Conservation (phyloP, 2,113 vertebrate genomes). For the Anoura caudifer region DNA sequence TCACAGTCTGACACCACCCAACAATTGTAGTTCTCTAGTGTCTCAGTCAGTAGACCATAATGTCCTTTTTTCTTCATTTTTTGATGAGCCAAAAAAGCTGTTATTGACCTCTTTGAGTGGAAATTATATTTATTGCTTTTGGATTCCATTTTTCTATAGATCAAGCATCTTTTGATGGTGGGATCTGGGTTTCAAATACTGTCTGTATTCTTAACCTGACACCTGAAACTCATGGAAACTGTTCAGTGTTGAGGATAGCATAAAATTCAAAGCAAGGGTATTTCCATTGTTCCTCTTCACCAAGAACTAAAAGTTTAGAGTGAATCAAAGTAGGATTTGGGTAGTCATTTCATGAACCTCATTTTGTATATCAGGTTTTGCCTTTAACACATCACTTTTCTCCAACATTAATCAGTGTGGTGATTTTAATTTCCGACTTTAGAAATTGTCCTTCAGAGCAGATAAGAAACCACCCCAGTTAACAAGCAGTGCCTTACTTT, state of each 20-base stretch:
- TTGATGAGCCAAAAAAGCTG: not conserved
- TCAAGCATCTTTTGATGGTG: not conserved
- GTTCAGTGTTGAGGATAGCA: not conserved
- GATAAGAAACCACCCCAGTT: not conserved
- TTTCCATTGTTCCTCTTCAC: not conserved
- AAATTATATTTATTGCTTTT: not conserved
- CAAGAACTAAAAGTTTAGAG: not conserved
- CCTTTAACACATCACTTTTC: not conserved
- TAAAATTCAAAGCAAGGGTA: not conserved
- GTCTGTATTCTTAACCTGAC: not conserved
- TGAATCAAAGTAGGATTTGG: not conserved
- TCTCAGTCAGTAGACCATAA: not conserved
- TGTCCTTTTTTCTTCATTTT: not conserved
- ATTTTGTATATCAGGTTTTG: not conserved
- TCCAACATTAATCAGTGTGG: not conserved
- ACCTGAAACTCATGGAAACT: not conserved
- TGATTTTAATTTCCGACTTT: constrained; percentile 19
- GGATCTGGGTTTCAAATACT: not conserved
- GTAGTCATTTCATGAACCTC: not conserved
- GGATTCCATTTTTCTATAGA: not conserved
- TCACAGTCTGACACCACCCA: not conserved
- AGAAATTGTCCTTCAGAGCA: not conserved
- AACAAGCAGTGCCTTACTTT: not conserved
- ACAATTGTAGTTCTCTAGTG: not conserved
- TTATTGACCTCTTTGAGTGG: not conserved